Evolutionary conservation across 1,140 invertebrate genomes (phyloP), one percentile per base, ranked within the genome.

Genomic region (Drosophila funebris): DNA sequence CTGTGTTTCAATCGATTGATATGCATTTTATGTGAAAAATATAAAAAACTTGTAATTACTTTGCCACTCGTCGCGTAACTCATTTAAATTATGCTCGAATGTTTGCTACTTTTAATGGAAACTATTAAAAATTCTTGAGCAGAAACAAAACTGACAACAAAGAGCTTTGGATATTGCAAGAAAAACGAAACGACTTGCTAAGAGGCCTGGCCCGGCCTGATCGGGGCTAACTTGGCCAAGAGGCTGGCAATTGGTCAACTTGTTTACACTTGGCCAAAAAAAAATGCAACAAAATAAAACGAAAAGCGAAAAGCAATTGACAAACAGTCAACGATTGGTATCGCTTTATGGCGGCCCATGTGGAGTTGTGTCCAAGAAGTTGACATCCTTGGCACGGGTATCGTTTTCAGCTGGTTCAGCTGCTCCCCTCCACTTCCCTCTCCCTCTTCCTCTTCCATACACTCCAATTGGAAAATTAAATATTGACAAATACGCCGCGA

Each of bases 321-420:
- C 58, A 63, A 39, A 63, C 41, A 62, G 31, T 53, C 39, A 24
- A 31, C 57, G 46, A 14, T 43, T 66, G n/a, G 31, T 29, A 22
- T 33, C 24, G 61, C 31, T 63, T 63, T 61, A 18, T 31, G 48
- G 20, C n/a, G n/a, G 22, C 43, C 20, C 11, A 31, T 14, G n/a
- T 48, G 58, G 16, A 31, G 37, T 11, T 41, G 44, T 29, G 41
- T 66, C 52, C 60, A 82, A 87, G 83, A 88, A 87, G 83, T 87
- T 87, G 83, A 87, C 78, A 88, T 88, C 83, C 83, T 87, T 87
- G 83, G 78, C 73, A 84, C 66, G 52, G 44, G 80, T 68, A 76
- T 82, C 60, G 44, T 58, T 78, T 83, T 68, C 53, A 71, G 46
- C 64, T 82, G 53, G 48, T 54, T 70, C 48, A 53, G 50, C 66